Evolutionary conservation across 2,113 vertebrate genomes (phyloP).

Genomic region (Brachyhypopomus gauderio): DNA sequence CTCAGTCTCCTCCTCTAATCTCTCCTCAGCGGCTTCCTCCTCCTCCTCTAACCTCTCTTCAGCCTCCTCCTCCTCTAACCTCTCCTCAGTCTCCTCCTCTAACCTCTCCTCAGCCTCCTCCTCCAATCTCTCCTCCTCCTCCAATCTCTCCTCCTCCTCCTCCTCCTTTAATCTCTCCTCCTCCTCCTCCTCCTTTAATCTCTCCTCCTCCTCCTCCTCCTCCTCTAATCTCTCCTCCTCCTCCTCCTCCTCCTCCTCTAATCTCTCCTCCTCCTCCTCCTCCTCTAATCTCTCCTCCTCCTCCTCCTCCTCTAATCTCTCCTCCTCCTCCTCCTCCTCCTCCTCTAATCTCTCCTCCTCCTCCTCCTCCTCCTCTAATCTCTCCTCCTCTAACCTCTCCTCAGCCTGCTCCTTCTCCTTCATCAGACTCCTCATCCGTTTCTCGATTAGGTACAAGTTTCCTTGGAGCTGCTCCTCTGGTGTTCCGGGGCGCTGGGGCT

Average conservation of each 20-base stretch:
- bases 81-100: slow-evolving; percentile 86
- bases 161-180: slow-evolving; percentile 66
- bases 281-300: slow-evolving; percentile 74
- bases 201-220: slow-evolving; percentile 85
- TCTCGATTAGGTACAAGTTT: slow-evolving; percentile 87
- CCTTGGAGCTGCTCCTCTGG: slow-evolving; percentile 76
- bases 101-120: slow-evolving; percentile 85
- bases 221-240: slow-evolving; percentile 82
- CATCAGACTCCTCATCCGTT: slow-evolving; percentile 88
- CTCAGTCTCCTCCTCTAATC: slow-evolving; percentile 82
- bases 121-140: slow-evolving; percentile 65
- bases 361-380: slow-evolving; percentile 78
- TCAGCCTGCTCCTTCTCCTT: slow-evolving; percentile 89
- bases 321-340: slow-evolving; percentile 85
- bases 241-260: slow-evolving; percentile 78
- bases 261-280: too few species aligned
- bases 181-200: slow-evolving; percentile 84
- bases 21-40: too few species aligned
- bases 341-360: slow-evolving; percentile 82
- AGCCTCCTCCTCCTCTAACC: slow-evolving; percentile 84
- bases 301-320: slow-evolving; percentile 81
- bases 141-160: too few species aligned
- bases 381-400: slow-evolving; percentile 47
- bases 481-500: slow-evolving; percentile 54
- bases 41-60: slow-evolving; percentile 66